Percentiles rank a stretch among this genome's conserved stretches.
Evolutionary conservation across 2,888 invertebrate species (phyloP).

Genomic region (Neelides folsomi): DNA sequence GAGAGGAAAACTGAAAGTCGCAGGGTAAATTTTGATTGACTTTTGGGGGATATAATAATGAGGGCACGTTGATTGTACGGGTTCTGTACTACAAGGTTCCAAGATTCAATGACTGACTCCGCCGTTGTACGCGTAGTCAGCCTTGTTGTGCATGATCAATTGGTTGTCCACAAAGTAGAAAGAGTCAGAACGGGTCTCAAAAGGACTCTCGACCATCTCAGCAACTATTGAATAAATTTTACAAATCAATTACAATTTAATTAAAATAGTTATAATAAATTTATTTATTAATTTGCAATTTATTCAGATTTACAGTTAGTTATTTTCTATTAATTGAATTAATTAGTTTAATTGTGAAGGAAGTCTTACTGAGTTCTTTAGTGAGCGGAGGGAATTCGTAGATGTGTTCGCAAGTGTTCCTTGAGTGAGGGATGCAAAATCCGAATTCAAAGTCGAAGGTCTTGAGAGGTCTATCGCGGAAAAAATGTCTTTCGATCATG

Average conservation of each 20-base stretch:
- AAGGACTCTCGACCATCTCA: slow-evolving; percentile 92
- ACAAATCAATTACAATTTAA: slow-evolving; percentile 13
- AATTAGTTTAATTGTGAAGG: neutral
- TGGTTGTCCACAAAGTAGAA: slow-evolving; percentile 97
- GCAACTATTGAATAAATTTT: slow-evolving; percentile 56
- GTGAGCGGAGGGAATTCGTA: slow-evolving; percentile 91
- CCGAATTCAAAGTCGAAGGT: slow-evolving; percentile 99
- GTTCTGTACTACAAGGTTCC: neutral
- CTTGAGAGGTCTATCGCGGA: slow-evolving; percentile 79
- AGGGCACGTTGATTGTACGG: neutral
- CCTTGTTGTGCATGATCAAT: slow-evolving; percentile 98
- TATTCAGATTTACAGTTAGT: neutral
- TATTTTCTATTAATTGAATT: neutral
- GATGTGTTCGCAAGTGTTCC: slow-evolving; percentile 97
- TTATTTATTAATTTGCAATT: too few relatives aligned
- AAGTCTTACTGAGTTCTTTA: slow-evolving; percentile 63
- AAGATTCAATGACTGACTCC: slow-evolving; percentile 40
- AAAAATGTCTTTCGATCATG: slow-evolving; percentile 97
- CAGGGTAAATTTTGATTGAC: neutral
- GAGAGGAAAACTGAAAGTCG: too few relatives aligned
- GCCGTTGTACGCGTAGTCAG: slow-evolving; percentile 93
- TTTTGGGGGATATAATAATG: neutral
- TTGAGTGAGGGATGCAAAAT: slow-evolving; percentile 94
- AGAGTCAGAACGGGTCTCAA: slow-evolving; percentile 94
- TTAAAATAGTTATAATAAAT: too few relatives aligned